Conservation (phyloP, 1,140 invertebrate genomes). For the Aphelenchoides besseyi region DNA sequence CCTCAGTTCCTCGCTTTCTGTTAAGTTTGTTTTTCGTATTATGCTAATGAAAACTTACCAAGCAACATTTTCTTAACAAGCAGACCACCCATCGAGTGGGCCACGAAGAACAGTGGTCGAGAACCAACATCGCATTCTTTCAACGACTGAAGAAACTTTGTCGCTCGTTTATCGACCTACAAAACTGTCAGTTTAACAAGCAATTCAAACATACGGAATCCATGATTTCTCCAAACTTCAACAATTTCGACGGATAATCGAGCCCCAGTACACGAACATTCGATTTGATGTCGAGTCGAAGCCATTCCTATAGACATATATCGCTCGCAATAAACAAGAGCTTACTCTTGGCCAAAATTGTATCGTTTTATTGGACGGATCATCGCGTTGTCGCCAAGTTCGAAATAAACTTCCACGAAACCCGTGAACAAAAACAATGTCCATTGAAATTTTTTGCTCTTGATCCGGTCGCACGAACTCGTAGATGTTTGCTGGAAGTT, state of each 20-base stretch:
- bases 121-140: constrained; percentile 32
- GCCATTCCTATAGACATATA: constrained; percentile 38
- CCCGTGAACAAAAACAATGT: constrained; percentile 40
- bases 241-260: constrained; percentile 43
- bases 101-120: constrained; percentile 41
- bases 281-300: constrained; percentile 30
- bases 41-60: constrained; percentile 30
- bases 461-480: constrained; percentile 32
- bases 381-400: constrained; percentile 45
- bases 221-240: constrained; percentile 34
- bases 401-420: constrained; percentile 38
- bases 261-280: constrained; percentile 42
- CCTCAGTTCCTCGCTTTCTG: constrained; percentile 38
- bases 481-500: constrained; percentile 40
- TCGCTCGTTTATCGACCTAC: constrained; percentile 12
- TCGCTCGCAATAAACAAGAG: background rate
- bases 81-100: constrained; percentile 46
- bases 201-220: no score
- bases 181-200: no score
- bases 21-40: constrained; percentile 3
- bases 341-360: constrained; percentile 46
- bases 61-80: constrained; percentile 47
- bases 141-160: constrained; percentile 28
- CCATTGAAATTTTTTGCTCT: constrained; percentile 11
- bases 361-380: constrained; percentile 27